Conservation (phyloP, 2,888 invertebrate species). For the Pachliopta kotzebuea region DNA sequence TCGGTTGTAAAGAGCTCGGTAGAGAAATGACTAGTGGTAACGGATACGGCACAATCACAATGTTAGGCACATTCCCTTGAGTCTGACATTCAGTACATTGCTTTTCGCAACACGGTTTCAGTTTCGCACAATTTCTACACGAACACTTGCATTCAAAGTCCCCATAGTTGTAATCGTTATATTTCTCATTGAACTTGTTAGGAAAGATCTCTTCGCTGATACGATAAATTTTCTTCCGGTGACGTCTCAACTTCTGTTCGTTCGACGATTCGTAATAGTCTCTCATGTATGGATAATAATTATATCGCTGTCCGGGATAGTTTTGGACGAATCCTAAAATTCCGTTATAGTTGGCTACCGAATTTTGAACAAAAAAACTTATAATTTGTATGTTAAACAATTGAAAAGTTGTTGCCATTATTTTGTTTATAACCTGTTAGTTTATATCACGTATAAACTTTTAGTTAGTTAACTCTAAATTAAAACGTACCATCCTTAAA, state of each 20-base stretch:
- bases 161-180: conserved; percentile 2
- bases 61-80: background rate
- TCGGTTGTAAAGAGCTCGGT: background rate
- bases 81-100: conserved; percentile 17
- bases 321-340: conserved; percentile 8
- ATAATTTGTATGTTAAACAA: conserved; percentile 7
- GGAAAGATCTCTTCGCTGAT: conserved; percentile 6
- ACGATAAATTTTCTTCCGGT: conserved; percentile 11
- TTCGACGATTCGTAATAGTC: conserved; percentile 16
- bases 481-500: background rate
- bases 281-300: background rate
- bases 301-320: conserved; percentile 10
- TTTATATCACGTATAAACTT: background rate
- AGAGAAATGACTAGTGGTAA: conserved; percentile 19
- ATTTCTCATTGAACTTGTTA: background rate
- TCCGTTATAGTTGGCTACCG: background rate
- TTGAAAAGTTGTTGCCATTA: conserved; percentile 10
- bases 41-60: conserved; percentile 34
- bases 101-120: conserved; percentile 24
- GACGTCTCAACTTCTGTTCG: conserved; percentile 7
- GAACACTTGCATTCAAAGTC: conserved; percentile 26
- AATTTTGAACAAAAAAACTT: conserved; percentile 11
- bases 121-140: conserved; percentile 28
- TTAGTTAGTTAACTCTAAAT: background rate
- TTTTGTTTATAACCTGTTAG: background rate